A percentile compares a stretch with the other conserved stretches of the same genome.
These are phyloP conservation scores for Chloroceryle amazona DNA, from an alignment of 2,797 vertebrate species.

Conservation along the genomic window DNA sequence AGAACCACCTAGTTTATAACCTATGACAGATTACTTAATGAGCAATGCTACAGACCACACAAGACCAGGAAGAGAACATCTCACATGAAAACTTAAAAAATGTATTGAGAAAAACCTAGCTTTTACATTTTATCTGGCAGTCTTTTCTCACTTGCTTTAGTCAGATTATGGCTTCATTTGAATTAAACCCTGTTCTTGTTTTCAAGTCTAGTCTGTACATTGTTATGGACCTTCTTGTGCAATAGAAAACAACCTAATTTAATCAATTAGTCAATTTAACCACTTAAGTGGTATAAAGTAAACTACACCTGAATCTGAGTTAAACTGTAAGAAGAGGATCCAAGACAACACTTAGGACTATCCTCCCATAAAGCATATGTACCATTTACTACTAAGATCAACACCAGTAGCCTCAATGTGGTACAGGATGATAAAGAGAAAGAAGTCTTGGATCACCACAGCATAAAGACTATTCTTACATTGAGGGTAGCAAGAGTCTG, in stretches of 20 bases:
- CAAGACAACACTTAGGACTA: neutral
- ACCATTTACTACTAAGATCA: neutral
- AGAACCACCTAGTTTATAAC: neutral
- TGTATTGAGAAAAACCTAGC: neutral
- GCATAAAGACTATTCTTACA: neutral
- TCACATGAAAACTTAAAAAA: neutral
- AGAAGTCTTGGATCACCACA: neutral
- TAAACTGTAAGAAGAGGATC: neutral
- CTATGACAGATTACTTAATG: neutral
- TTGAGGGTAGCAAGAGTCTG: neutral
- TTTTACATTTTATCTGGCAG: neutral
- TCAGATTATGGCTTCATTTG: neutral
- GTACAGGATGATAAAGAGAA: neutral
- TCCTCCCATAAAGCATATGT: accelerated
- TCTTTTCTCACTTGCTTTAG: neutral
- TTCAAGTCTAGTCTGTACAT: neutral
- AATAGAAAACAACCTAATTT: neutral
- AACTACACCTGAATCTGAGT: neutral
- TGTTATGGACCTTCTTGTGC: neutral
- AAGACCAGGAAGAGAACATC: neutral
- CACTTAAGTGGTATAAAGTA: neutral
- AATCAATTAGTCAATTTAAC: neutral
- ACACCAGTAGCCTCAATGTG: neutral
- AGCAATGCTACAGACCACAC: neutral
- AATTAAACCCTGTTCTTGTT: neutral